A percentile compares a stretch with the other conserved stretches of the same genome.
phyloP scores from a whole-genome alignment of 2,113 vertebrate species.

The Eulacestoma nigropectus region DNA sequence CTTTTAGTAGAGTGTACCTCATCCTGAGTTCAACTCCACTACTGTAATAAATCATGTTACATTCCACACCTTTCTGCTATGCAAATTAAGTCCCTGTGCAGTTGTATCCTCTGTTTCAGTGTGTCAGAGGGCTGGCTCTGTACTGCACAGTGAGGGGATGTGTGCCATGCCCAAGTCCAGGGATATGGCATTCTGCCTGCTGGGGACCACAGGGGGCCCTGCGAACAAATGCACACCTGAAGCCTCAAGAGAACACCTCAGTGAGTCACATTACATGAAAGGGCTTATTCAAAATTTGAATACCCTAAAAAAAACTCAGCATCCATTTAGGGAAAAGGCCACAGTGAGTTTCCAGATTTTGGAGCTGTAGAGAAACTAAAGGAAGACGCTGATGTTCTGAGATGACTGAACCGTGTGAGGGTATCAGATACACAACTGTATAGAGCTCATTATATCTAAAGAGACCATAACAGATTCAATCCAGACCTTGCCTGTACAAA shows the following conservation, averaged over 20 bases:
- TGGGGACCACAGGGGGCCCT: neutral
- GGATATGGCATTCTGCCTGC: neutral
- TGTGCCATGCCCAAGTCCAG: neutral
- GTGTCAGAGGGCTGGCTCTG: neutral
- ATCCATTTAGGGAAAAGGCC: neutral
- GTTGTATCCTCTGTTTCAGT: neutral
- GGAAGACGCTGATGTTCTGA: neutral
- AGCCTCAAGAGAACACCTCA: neutral
- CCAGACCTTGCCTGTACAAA: neutral
- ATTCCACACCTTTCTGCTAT: neutral
- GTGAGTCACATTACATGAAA: neutral
- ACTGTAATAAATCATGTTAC: neutral
- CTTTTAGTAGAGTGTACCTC: neutral
- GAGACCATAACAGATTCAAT: neutral
- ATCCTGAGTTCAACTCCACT: neutral
- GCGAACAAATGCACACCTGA: neutral
- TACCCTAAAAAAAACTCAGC: neutral
- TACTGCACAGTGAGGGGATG: fast-evolving
- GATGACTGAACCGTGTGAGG: neutral
- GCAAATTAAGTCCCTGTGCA: neutral
- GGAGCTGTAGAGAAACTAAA: neutral
- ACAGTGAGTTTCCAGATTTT: neutral
- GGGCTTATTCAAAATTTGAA: neutral
- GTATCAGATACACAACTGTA: neutral
- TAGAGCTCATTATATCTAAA: neutral